Evolutionary conservation across 2,888 invertebrate species (phyloP).

Genomic region (Craniophora ligustri): DNA sequence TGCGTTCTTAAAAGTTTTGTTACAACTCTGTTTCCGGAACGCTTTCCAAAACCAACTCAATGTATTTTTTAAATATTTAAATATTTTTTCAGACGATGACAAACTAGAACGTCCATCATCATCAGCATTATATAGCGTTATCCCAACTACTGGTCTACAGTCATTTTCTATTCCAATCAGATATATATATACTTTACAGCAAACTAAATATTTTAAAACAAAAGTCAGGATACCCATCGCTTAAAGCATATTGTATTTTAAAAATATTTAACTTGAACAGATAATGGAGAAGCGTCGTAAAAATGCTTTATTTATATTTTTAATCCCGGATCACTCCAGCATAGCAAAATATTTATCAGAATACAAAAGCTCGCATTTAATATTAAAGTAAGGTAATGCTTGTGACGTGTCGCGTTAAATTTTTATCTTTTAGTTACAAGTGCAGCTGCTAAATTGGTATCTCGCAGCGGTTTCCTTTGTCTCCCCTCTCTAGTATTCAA

Average conservation of each 20-base stretch:
- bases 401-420: constrained; percentile 43
- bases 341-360: constrained; percentile 33
- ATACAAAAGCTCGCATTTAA: constrained; percentile 32
- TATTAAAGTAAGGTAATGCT: constrained; percentile 36
- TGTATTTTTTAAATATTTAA: too few relatives aligned
- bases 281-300: not conserved
- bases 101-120: too few relatives aligned
- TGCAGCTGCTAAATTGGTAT: constrained; percentile 54
- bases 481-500: constrained; percentile 31
- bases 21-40: constrained; percentile 54
- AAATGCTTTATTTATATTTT: constrained; percentile 16
- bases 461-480: constrained; percentile 55
- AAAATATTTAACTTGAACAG: not conserved
- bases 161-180: too few relatives aligned
- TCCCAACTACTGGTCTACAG: too few relatives aligned
- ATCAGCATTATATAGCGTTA: too few relatives aligned
- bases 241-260: too few relatives aligned
- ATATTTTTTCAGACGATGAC: constrained; percentile 10
- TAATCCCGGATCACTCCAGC: constrained; percentile 21
- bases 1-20: constrained; percentile 70
- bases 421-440: constrained; percentile 52
- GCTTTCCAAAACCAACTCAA: constrained; percentile 27
- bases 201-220: too few relatives aligned
- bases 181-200: too few relatives aligned
- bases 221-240: too few relatives aligned